Base-by-base conservation (phyloP, 2,797 vertebrate genomes). In the Hippoglossus hippoglossus region DNA sequence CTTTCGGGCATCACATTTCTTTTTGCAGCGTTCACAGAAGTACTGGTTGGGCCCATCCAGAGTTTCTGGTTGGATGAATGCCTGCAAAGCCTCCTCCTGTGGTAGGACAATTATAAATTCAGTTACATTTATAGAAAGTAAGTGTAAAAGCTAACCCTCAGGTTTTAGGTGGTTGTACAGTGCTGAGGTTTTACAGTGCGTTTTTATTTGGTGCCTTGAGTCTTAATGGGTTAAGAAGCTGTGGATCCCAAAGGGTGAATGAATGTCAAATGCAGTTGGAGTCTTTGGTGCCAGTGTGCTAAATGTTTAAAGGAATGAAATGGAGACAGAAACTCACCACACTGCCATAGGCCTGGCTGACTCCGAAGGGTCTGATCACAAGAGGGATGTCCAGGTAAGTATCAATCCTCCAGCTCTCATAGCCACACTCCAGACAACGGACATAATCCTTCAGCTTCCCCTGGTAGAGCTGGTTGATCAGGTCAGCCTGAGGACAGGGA, bases 371-470 rank as follows among this genome's bases (percentile, higher is more conserved):
- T 85, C 98, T 95, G 94, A 99, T 99, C 85, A 99, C 98, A 85
- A 99, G 91, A 24, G 98, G 98, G 94, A 99, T 99, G 93, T 99
- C 98, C 93, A 99, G 93, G 84, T 98, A 99, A 0, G 98, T 99
- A 91, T 99, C 98, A 34, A 98, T 98, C 90, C 98, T 95, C 97
- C 97, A 99, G 91, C 98, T 97, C 91, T 99, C 98, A 47, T 99
- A 97, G 82, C 98, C 97, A 81, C 98, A 99, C 91, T 99, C 98
- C 80, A 99, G 93, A 89, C 98, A 99, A 51, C 97, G 95, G 53
- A 99, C 98, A 62, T 99, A 99, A 93, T 99, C 98, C 93, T 99
- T 99, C 91, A 99, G 94, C 83, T 99, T 99, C 81, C 98, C 98
- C 93, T 99, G 98, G 90, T 99, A 99, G 39, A 99, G 94, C 83